Conservation (phyloP, 2,888 invertebrate genomes). For the Zygaena filipendulae region DNA sequence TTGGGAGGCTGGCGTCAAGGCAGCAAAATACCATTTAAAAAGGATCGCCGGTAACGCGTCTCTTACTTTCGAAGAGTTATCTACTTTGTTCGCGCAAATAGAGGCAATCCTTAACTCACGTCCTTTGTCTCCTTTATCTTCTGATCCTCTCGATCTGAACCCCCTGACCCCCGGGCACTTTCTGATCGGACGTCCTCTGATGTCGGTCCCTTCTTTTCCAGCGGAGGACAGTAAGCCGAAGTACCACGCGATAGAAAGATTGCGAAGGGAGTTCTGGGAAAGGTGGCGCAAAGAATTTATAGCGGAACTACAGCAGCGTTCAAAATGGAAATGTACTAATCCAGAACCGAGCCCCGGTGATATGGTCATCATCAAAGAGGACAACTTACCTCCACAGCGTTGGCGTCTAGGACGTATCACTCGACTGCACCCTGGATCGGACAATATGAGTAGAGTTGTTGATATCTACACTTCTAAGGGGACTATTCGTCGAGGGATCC, state of each 20-base stretch:
- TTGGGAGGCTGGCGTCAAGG: too few relatives aligned
- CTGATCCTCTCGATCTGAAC: slow-evolving; percentile 17
- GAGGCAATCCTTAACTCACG: slow-evolving; percentile 22
- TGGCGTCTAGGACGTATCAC: too few relatives aligned
- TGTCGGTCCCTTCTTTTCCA: slow-evolving; percentile 7
- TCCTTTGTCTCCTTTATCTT: slow-evolving; percentile 19
- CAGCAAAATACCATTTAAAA: too few relatives aligned
- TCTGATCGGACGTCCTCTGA: slow-evolving; percentile 20
- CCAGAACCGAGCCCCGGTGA: background rate
- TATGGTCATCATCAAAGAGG: slow-evolving; percentile 2
- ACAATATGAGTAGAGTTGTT: too few relatives aligned
- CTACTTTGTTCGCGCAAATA: slow-evolving; percentile 10
- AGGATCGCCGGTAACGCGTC: slow-evolving; percentile 10
- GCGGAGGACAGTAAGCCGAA: slow-evolving; percentile 1
- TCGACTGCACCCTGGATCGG: too few relatives aligned
- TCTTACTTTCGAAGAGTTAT: slow-evolving; percentile 12
- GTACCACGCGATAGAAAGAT: slow-evolving; percentile 3
- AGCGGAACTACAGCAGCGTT: slow-evolving; percentile 5
- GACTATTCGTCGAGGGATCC: too few relatives aligned
- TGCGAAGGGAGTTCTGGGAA: slow-evolving; percentile 4
- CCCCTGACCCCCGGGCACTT: slow-evolving; percentile 26
- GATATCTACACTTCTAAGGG: too few relatives aligned
- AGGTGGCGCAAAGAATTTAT: too few relatives aligned
- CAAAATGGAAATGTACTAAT: slow-evolving; percentile 3
- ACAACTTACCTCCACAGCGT: too few relatives aligned